phyloP scores from a whole-genome alignment of 2,797 vertebrate species.

The Vultur gryphus region DNA sequence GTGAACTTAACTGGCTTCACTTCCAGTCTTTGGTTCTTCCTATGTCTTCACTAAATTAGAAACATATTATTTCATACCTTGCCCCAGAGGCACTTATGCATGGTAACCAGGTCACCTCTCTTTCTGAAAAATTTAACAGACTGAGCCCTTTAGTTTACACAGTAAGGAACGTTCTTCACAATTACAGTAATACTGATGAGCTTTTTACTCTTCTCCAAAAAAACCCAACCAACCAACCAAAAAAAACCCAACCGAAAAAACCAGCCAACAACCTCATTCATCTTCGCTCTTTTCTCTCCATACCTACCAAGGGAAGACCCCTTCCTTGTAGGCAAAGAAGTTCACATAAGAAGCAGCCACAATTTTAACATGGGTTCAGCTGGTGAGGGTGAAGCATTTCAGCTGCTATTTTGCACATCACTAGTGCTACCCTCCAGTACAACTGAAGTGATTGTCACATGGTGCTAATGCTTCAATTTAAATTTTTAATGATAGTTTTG shows the following conservation, averaged over 20 bases:
- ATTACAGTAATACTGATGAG: neutral
- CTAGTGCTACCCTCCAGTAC: neutral
- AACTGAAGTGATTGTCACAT: neutral
- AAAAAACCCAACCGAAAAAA: neutral
- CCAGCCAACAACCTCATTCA: fast-evolving
- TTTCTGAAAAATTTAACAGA: neutral
- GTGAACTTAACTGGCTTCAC: constrained; percentile 3
- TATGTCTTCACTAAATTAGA: neutral
- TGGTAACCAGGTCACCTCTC: neutral
- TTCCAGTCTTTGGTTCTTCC: neutral
- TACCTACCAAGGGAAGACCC: neutral
- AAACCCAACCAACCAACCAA: too few relatives aligned
- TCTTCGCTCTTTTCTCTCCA: neutral
- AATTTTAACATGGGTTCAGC: neutral
- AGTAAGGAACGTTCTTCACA: neutral
- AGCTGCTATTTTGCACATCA: neutral
- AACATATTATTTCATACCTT: neutral
- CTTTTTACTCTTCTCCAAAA: neutral
- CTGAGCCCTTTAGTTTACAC: neutral
- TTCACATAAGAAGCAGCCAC: neutral
- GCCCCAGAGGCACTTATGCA: neutral
- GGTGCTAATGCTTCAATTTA: neutral
- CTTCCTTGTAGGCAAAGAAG: neutral
- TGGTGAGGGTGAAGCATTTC: neutral
- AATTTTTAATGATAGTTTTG: neutral